phyloP scores from a whole-genome alignment of 1,140 invertebrate species.

The Eumeta japonica region DNA sequence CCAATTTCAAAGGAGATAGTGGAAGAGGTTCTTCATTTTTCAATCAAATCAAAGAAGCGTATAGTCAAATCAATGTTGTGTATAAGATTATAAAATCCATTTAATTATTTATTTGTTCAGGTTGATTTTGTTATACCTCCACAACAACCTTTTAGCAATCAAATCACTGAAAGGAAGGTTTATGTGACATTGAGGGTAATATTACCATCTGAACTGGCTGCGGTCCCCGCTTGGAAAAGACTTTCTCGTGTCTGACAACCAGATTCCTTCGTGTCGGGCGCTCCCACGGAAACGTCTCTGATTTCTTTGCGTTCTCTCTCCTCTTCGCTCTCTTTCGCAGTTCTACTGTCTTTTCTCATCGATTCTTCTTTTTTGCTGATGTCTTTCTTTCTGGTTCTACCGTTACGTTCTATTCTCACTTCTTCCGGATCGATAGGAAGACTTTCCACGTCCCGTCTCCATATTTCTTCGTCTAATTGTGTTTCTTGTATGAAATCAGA shows the following conservation, averaged over 20 bases:
- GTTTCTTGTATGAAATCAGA: constrained; percentile 44
- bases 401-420: constrained; percentile 36
- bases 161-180: too few relatives aligned
- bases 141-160: too few relatives aligned
- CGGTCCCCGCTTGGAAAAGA: constrained; percentile 60
- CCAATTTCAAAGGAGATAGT: too few relatives aligned
- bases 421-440: constrained; percentile 28
- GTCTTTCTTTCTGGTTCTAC: constrained; percentile 35
- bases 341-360: constrained; percentile 25
- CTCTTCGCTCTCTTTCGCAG: constrained; percentile 20
- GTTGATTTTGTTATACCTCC: too few relatives aligned
- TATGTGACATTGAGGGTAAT: too few relatives aligned
- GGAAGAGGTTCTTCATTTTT: too few relatives aligned
- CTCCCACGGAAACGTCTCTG: constrained; percentile 40
- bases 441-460: constrained; percentile 48
- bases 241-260: constrained; percentile 79
- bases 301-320: constrained; percentile 31
- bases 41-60: too few relatives aligned
- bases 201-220: constrained; percentile 42
- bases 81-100: too few relatives aligned
- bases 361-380: constrained; percentile 42
- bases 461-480: constrained; percentile 46
- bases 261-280: constrained; percentile 72
- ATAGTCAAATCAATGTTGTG: too few relatives aligned
- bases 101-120: too few relatives aligned